Evolutionary conservation across 2,113 vertebrate species (phyloP).

Genomic region (Nicator chloris): DNA sequence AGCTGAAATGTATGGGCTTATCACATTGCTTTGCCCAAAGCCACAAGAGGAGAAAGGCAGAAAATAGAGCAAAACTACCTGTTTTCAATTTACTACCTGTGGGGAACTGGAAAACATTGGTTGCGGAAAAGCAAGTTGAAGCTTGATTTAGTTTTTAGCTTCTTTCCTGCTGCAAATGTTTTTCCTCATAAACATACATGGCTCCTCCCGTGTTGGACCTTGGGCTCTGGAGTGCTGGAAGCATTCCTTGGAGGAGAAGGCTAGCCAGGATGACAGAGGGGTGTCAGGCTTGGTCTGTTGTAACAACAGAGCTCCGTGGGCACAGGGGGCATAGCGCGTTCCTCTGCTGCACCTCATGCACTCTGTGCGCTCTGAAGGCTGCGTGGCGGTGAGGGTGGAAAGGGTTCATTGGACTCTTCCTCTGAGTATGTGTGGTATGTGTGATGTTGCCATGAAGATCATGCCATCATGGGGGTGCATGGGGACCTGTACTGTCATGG

Average conservation of each 20-base stretch:
- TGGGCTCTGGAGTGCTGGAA: not conserved
- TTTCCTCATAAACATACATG: not conserved
- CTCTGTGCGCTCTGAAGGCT: not conserved
- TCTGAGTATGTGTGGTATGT: not conserved
- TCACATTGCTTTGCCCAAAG: not conserved
- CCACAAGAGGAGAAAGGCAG: not conserved
- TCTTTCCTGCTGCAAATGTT: not conserved
- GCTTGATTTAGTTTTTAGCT: not conserved
- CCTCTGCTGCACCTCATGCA: not conserved
- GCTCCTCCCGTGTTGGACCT: not conserved
- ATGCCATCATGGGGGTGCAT: not conserved
- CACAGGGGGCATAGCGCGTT: rapidly evolving
- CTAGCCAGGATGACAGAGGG: not conserved
- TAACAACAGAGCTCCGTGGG: rapidly evolving
- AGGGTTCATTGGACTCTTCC: not conserved
- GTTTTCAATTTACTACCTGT: not conserved
- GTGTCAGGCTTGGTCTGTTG: not conserved
- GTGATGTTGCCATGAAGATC: not conserved
- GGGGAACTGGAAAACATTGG: not conserved
- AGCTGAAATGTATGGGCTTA: not conserved
- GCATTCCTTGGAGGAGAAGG: not conserved
- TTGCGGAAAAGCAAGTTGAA: not conserved
- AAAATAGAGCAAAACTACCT: not conserved
- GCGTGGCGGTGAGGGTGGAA: not conserved
- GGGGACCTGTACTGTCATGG: not conserved